Conservation (phyloP, 2,888 invertebrate genomes). For the Apamea sordens region DNA sequence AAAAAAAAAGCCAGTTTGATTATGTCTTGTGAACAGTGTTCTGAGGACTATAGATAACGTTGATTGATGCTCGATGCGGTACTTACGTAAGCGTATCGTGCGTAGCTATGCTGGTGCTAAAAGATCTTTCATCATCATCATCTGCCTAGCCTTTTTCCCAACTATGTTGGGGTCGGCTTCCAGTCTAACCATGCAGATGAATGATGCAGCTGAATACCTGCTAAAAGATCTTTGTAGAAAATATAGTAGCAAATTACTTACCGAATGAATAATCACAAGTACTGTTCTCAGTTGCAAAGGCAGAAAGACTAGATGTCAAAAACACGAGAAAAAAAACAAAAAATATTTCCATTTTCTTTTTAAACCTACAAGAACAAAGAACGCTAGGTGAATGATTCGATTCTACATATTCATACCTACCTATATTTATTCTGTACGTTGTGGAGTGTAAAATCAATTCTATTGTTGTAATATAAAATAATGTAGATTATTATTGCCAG, state of each 20-base stretch:
- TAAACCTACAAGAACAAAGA: background rate
- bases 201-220: too few species aligned
- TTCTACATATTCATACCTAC: too few species aligned
- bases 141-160: too few species aligned
- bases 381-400: background rate
- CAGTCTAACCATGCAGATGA: too few species aligned
- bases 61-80: too few species aligned
- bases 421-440: background rate
- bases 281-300: background rate
- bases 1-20: too few species aligned
- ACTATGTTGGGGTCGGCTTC: too few species aligned
- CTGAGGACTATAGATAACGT: too few species aligned
- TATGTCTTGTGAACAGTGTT: too few species aligned
- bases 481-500: background rate
- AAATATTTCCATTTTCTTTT: background rate
- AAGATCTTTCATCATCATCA: too few species aligned
- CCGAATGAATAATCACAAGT: conserved; percentile 35
- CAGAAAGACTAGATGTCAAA: background rate
- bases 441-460: conserved; percentile 1
- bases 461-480: background rate
- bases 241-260: conserved; percentile 14
- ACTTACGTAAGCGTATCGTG: too few species aligned
- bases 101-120: too few species aligned
- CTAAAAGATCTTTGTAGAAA: background rate
- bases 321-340: background rate